phyloP scores from a whole-genome alignment of 2,113 vertebrate genomes.

The Microtus pennsylvanicus region DNA sequence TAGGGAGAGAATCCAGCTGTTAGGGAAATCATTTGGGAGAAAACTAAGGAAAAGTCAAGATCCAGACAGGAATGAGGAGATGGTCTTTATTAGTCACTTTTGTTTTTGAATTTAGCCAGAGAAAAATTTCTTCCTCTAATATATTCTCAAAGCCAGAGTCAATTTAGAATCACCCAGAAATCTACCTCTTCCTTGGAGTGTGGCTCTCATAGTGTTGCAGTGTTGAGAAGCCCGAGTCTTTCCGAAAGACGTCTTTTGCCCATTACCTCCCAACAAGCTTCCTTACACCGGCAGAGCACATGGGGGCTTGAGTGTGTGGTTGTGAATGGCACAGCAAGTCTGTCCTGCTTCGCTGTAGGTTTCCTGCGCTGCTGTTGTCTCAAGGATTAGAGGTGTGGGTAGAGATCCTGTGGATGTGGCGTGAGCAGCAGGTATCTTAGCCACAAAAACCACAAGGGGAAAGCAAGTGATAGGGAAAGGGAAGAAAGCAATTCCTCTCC shows the following conservation, averaged over 20 bases:
- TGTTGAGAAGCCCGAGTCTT: background rate
- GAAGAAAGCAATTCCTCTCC: slow-evolving; percentile 20
- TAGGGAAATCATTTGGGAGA: background rate
- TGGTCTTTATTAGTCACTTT: background rate
- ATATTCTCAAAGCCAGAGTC: background rate
- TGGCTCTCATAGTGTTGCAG: background rate
- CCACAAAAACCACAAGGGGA: slow-evolving; percentile 37
- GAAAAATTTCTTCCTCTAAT: background rate
- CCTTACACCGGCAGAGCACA: background rate
- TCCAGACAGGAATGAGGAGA: background rate
- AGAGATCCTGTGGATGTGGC: background rate
- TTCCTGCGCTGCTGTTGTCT: background rate
- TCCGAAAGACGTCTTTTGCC: background rate
- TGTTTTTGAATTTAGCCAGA: background rate
- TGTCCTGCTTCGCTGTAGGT: background rate
- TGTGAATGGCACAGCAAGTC: background rate
- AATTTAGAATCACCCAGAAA: background rate
- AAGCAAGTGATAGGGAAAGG: background rate
- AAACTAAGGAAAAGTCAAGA: background rate
- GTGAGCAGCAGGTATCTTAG: slow-evolving; percentile 24
- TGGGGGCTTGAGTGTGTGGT: slow-evolving; percentile 11
- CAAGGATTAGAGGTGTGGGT: slow-evolving; percentile 7
- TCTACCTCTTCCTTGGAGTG: background rate
- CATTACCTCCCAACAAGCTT: background rate
- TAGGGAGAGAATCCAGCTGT: background rate